Evolutionary conservation across 2,113 vertebrate species (phyloP).

Genomic region (Stigmatopora nigra): DNA sequence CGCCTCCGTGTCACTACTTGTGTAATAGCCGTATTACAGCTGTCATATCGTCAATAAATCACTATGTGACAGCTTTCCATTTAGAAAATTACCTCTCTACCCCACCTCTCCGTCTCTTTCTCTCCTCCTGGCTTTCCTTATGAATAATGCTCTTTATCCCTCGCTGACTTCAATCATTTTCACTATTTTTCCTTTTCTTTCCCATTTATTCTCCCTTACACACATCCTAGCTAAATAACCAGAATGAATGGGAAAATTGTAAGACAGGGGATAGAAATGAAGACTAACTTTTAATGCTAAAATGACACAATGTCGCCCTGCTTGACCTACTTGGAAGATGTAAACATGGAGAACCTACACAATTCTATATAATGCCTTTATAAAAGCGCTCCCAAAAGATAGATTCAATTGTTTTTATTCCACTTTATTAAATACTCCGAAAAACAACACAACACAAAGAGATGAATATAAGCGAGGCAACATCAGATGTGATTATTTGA

Average conservation of each 20-base stretch:
- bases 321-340: conserved; percentile 1
- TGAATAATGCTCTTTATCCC: conserved; percentile 38
- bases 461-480: not conserved
- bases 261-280: not conserved
- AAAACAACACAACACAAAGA: not conserved
- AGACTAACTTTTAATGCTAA: not conserved
- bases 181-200: not conserved
- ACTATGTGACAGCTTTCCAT: conserved; percentile 57
- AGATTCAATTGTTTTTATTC: not conserved
- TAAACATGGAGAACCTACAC: not conserved
- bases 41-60: conserved; percentile 65
- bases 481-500: conserved; percentile 2
- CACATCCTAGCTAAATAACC: conserved; percentile 5
- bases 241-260: conserved; percentile 5
- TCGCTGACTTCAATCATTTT: conserved; percentile 41
- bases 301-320: not conserved
- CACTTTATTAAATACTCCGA: not conserved
- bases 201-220: conserved; percentile 1
- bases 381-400: not conserved
- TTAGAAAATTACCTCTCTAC: conserved; percentile 66
- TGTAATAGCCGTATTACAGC: conserved; percentile 67
- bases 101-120: conserved; percentile 31
- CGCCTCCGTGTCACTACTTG: conserved; percentile 41
- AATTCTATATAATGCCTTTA: not conserved
- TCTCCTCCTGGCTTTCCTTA: conserved; percentile 24